phyloP scores from a whole-genome alignment of 2,113 vertebrate species.

The Eidolon helvum region DNA sequence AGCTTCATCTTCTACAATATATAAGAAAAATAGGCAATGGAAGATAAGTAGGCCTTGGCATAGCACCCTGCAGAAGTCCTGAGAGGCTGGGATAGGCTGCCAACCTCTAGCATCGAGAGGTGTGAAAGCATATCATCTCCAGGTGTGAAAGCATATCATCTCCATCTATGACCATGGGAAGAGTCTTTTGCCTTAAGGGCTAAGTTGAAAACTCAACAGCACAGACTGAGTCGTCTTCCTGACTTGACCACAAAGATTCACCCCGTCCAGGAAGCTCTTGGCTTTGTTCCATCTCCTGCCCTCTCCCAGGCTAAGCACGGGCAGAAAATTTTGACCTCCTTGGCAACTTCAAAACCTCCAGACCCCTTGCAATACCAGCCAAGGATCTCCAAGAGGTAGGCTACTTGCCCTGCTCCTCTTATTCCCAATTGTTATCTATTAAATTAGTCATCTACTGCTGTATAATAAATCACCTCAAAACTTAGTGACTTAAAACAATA shows the following conservation, averaged over 20 bases:
- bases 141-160: background rate
- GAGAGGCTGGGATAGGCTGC: background rate
- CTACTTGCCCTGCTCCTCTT: background rate
- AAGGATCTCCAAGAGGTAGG: background rate
- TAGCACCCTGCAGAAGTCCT: background rate
- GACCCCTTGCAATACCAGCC: background rate
- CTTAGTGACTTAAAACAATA: background rate
- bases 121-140: background rate
- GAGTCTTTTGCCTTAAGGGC: background rate
- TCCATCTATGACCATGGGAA: background rate
- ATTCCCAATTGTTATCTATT: background rate
- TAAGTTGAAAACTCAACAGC: background rate
- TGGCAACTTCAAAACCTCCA: background rate
- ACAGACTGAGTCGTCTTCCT: background rate
- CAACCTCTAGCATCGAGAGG: background rate
- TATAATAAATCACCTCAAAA: background rate
- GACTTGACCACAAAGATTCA: background rate
- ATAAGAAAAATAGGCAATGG: background rate
- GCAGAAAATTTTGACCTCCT: background rate
- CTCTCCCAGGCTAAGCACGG: background rate
- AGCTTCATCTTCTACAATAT: background rate
- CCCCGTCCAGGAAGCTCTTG: background rate
- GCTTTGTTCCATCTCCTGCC: background rate
- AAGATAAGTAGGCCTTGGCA: background rate
- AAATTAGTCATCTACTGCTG: background rate